Evolutionary conservation across 1,140 invertebrate genomes (phyloP), one percentile per base, ranked within the genome.

Genomic region (Diabrotica virgifera): DNA sequence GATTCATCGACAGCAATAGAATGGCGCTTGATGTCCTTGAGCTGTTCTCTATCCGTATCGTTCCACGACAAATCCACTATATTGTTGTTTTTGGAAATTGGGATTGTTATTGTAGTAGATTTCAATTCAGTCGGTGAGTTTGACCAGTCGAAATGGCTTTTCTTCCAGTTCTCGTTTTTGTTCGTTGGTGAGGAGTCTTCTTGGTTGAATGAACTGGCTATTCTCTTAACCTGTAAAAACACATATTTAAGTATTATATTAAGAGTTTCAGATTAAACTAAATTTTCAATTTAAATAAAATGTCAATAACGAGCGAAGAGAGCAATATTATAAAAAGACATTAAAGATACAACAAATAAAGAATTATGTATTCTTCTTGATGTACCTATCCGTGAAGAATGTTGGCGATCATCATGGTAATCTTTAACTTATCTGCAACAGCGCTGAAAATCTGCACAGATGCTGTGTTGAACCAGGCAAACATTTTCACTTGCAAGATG

Each of bases 1-100:
- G 78, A 78, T 66, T 84, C 83, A 72, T 85, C 84, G 1, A 85
- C 83, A 3, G 84, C 84, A 68, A 85, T 85, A 0, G 84, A 85
- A 70, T 85, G 84, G 8, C 84, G 74, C 70, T 85, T 85, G 35
- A 78, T 76, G 40, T 46, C 40, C 40, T n/a, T 8, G n/a, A 46
- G 40, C n/a, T 46, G 40, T 2, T 82, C 73, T 14, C 77, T 78
- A 13, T 74, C 72, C 8, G 66, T 67, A 51, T 73, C 71, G 58
- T 72, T 72, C 69, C 70, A 72, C 8, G 66, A 36, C 14, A 69
- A 63, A 57, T 74, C 69, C 11, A 70, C 60, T 7, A 71, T 54
- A 51, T 71, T 70, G 12, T 68, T 70, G 37, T 70, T 69, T 52
- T 73, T 72, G 4, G 69, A 64, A 14, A 76, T 74, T 5, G 76